Conservation (phyloP, 2,888 invertebrate genomes). For the Odontocerum albicorne region DNA sequence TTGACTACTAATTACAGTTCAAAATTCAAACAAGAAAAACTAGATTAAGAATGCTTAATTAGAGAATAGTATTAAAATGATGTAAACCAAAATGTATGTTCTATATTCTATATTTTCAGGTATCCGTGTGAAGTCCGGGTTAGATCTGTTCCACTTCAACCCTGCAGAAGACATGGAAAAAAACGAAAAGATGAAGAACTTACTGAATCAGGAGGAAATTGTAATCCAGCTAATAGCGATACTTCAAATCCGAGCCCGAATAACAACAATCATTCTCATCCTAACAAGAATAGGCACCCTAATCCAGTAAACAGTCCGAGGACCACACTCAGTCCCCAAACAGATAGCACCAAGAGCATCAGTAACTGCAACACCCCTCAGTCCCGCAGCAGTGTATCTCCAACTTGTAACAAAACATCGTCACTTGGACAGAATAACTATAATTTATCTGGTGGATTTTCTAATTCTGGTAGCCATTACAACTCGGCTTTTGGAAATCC, state of each 20-base stretch:
- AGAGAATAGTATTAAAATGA: too few species aligned
- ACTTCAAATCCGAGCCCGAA: constrained; percentile 43
- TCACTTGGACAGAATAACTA: constrained; percentile 48
- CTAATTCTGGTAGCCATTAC: constrained; percentile 47
- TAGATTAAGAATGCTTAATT: too few species aligned
- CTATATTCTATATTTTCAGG: too few species aligned
- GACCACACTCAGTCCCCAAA: constrained; percentile 49
- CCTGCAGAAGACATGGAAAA: constrained; percentile 78
- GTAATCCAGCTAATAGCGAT: constrained; percentile 27
- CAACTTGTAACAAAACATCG: constrained; percentile 51
- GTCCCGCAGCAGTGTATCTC: constrained; percentile 60
- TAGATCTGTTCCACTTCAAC: constrained; percentile 80
- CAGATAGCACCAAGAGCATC: constrained; percentile 38
- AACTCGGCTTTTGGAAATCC: constrained; percentile 55
- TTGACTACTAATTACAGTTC: too few species aligned
- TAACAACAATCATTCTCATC: constrained; percentile 38
- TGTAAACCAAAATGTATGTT: too few species aligned
- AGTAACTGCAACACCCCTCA: constrained; percentile 51
- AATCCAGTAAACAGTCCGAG: constrained; percentile 49
- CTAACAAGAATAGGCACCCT: constrained; percentile 43
- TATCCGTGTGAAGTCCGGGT: constrained; percentile 87
- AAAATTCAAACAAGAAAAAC: too few species aligned
- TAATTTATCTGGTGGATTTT: constrained; percentile 44
- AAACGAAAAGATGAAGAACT: constrained; percentile 75
- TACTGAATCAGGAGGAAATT: constrained; percentile 45